A percentile compares a stretch with the other conserved stretches of the same genome.
Evolutionary conservation across 64 coral and sea anemone species (phyloP).

Genomic region (Exaiptasia diaphana): DNA sequence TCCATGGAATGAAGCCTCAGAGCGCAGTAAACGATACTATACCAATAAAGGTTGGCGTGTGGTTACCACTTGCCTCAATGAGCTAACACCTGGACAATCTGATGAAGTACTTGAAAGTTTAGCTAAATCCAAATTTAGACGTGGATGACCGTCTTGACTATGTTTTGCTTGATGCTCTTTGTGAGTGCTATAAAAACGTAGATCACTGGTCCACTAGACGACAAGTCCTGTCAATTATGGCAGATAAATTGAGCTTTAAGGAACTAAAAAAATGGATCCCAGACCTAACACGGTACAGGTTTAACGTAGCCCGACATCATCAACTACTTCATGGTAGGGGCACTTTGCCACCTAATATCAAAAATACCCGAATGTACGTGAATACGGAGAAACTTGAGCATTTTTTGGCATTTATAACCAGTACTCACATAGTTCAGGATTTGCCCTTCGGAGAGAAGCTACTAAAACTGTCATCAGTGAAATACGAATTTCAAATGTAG

Average conservation of each 20-base stretch:
- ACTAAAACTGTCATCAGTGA: not conserved
- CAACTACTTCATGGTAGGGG: conserved; percentile 4
- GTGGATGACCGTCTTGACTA: not conserved
- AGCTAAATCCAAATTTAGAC: not conserved
- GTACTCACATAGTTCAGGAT: conserved; percentile 7
- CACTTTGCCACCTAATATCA: not conserved
- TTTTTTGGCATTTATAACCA: conserved; percentile 13
- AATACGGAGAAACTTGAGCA: not conserved
- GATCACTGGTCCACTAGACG: not conserved
- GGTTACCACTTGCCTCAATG: conserved; percentile 45
- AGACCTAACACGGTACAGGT: not conserved
- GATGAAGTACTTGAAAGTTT: conserved; percentile 29
- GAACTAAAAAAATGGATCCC: not conserved
- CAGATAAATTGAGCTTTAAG: not conserved
- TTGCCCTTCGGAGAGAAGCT: conserved; percentile 11
- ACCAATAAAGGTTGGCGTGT: conserved; percentile 28
- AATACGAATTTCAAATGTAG: conserved; percentile 17
- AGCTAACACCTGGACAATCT: conserved; percentile 44
- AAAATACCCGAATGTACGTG: not conserved
- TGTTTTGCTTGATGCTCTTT: not conserved
- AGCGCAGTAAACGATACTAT: conserved; percentile 48
- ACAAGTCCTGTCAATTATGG: not conserved
- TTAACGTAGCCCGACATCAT: not conserved
- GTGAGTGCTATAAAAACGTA: not conserved
- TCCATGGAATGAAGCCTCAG: conserved; percentile 33